Conservation (phyloP, 2,797 vertebrate species). For the Enteromius afrohamiltoni region DNA sequence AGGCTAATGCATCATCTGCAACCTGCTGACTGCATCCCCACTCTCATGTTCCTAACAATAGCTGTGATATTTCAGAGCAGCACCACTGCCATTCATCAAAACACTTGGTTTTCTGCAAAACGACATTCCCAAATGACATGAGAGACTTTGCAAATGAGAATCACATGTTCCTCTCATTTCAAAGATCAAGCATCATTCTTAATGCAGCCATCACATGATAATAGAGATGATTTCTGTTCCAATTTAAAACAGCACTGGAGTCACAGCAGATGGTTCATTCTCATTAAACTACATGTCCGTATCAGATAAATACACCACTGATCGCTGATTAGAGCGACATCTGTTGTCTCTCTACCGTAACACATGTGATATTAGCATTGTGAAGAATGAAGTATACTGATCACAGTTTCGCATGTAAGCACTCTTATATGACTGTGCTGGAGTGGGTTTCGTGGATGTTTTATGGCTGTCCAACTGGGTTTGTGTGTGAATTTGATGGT, state of each 20-base stretch:
- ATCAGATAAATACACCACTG: constrained; percentile 2
- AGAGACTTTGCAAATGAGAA: neutral
- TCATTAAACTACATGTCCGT: constrained; percentile 1
- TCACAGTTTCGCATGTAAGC: neutral
- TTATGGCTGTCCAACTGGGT: neutral
- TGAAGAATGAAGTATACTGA: constrained; percentile 5
- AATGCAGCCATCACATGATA: constrained; percentile 13
- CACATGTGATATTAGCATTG: neutral
- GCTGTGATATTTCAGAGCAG: constrained; percentile 8
- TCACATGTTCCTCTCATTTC: neutral
- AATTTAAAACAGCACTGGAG: neutral
- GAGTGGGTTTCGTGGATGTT: constrained; percentile 5
- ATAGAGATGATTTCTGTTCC: neutral
- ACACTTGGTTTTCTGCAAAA: neutral
- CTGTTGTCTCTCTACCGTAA: neutral
- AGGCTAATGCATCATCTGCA: constrained; percentile 71
- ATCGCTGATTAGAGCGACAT: neutral
- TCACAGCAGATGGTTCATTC: constrained; percentile 4
- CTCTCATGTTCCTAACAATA: constrained; percentile 32
- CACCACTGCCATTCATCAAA: constrained; percentile 19
- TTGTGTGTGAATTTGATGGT: constrained; percentile 39
- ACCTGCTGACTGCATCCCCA: constrained; percentile 61
- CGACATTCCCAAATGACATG: neutral
- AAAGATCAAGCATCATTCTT: neutral
- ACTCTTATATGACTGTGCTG: neutral